Percentiles rank a stretch among this genome's conserved stretches.
Evolutionary conservation across 2,888 invertebrate genomes (phyloP).

Genomic region (Stomorhina lunata): DNA sequence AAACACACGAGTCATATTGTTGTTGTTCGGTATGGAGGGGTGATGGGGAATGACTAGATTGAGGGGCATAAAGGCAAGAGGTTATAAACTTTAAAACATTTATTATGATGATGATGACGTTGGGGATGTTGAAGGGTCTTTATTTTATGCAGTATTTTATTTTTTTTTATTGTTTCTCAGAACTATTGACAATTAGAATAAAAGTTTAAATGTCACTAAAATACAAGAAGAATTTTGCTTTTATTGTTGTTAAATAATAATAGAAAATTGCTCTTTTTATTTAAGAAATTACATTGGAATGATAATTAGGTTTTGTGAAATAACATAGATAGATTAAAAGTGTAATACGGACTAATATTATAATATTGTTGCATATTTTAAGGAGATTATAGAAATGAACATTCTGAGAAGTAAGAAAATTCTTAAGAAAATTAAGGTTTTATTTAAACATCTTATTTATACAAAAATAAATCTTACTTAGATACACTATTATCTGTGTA

Average conservation of each 20-base stretch:
- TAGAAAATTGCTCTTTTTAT: background rate
- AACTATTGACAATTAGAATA: conserved; percentile 42
- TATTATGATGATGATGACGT: conserved; percentile 38
- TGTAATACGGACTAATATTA: no score
- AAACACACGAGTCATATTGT: background rate
- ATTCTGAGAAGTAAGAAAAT: no score
- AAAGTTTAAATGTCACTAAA: conserved; percentile 34
- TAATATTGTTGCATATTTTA: no score
- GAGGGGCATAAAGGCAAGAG: background rate
- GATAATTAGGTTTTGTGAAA: conserved; percentile 60
- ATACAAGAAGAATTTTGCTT: background rate
- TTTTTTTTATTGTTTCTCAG: background rate
- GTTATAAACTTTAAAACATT: conserved; percentile 40
- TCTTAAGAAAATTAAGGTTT: no score
- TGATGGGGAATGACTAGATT: background rate
- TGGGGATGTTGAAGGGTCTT: no score
- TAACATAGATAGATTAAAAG: no score
- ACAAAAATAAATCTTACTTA: no score
- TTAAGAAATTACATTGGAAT: conserved; percentile 5
- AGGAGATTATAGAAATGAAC: no score
- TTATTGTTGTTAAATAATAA: background rate
- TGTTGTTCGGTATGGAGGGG: background rate
- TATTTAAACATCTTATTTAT: no score
- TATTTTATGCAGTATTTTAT: conserved; percentile 37
- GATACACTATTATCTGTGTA: no score